phyloP scores from a whole-genome alignment of 1,140 invertebrate genomes.

The Calliphora vicina region DNA sequence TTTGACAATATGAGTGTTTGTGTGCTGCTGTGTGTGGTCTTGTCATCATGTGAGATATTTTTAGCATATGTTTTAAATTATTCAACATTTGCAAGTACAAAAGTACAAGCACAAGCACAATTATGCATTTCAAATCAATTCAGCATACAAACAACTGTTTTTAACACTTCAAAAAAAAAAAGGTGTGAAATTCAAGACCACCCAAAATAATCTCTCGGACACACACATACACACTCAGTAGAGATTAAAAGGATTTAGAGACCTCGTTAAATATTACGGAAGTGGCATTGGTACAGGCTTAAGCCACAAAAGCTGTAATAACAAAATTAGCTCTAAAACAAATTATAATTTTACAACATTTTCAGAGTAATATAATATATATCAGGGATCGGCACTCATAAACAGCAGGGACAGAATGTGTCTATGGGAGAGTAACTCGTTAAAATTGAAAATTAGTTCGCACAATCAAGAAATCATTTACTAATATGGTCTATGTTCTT shows the following conservation, averaged over 20 bases:
- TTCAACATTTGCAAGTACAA: not conserved
- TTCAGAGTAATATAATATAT: too few species aligned
- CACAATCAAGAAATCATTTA: too few species aligned
- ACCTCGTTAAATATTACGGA: not conserved
- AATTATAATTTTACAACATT: not conserved
- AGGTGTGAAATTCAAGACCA: constrained; percentile 8
- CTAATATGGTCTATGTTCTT: too few species aligned
- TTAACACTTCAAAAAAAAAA: constrained; percentile 24
- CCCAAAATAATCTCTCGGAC: not conserved
- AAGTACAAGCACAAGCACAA: not conserved
- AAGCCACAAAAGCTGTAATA: not conserved
- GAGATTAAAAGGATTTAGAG: not conserved
- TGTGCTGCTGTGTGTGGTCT: not conserved
- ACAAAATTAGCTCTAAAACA: not conserved
- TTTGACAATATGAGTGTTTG: too few species aligned
- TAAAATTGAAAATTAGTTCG: too few species aligned
- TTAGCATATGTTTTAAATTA: constrained; percentile 7
- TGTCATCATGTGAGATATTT: not conserved
- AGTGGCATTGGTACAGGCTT: too few species aligned
- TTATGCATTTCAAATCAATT: constrained; percentile 22
- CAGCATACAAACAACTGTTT: not conserved
- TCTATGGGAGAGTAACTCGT: too few species aligned
- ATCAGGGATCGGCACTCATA: too few species aligned
- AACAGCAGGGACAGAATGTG: too few species aligned
- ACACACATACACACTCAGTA: not conserved